Evolutionary conservation across 2,888 invertebrate genomes (phyloP), one percentile per base, ranked within the genome.

Genomic region (Sphecodes monilicornis): DNA sequence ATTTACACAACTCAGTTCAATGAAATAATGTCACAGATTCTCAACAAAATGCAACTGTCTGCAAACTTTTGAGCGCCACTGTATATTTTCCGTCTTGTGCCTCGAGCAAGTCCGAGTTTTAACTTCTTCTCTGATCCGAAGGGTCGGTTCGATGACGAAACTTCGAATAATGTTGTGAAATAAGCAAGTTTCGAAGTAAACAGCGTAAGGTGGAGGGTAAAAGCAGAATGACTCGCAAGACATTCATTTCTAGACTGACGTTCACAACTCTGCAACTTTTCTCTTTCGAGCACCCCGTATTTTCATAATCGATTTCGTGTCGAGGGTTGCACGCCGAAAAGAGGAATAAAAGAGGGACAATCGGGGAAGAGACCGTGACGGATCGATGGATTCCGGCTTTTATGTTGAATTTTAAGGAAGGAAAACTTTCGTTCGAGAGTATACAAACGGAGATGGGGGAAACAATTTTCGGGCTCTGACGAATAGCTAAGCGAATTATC

Each of bases 281-380:
- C 60, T 32, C 60, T 50, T 57, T 26, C 41, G 32, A 36, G 68
- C 60, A 29, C 68, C 70, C 70, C 78, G 87, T 91, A 92, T 91
- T 92, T 92, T 92, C 92, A 91, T 92, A 92, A 90, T 91, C 91
- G 92, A 92, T 91, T 92, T 89, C 90, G 84, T 89, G 86, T 81
- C 81, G 81, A 82, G 86, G 86, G 78, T 32, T 46, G 78, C 32
- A 84, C 83, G 70, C 78, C 43, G 70, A 72, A 76, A 74, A 72
- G 80, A 74, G 69, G 80, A 68, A 29, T 54, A 60, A 70, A 69
- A 68, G 69, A 79, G 74, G 75, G 43, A 85, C 69, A 71, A 85
- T 79, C 76, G 75, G 39, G 26, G 66, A 64, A 60, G 72, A 66
- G 74, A 41, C 68, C 50, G 32, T 43, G 39, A 43, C 57, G 68